A percentile compares a stretch with the other conserved stretches of the same genome.
These are phyloP conservation scores for Hypena proboscidalis DNA, from an alignment of 2,888 invertebrate species.

Conservation along the genomic window DNA sequence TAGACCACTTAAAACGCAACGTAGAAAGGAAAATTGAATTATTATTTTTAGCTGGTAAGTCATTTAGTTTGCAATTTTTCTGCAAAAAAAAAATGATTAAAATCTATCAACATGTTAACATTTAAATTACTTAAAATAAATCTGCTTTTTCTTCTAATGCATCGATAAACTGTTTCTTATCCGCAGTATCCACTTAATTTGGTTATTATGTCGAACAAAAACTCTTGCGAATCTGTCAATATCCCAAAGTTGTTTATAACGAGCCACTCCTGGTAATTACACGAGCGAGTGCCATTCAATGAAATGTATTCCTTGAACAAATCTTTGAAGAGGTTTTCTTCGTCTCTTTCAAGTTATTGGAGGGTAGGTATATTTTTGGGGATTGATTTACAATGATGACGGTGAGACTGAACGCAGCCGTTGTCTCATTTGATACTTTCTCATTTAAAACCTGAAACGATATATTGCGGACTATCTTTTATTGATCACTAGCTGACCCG, in stretches of 20 bases:
- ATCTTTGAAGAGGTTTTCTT: constrained; percentile 60
- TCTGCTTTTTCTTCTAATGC: too few relatives aligned
- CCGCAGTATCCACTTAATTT: constrained; percentile 56
- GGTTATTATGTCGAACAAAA: constrained; percentile 60
- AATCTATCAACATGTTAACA: too few relatives aligned
- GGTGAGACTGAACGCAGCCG: constrained; percentile 51
- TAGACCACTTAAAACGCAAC: too few relatives aligned
- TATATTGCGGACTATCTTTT: constrained; percentile 37
- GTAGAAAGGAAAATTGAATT: too few relatives aligned
- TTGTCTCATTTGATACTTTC: constrained; percentile 45
- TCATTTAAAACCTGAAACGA: constrained; percentile 51
- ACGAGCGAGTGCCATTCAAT: constrained; percentile 48
- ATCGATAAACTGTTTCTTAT: constrained; percentile 59
- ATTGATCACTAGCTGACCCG: constrained; percentile 35
- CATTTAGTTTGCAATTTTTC: too few relatives aligned
- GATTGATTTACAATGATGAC: constrained; percentile 66
- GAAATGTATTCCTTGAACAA: constrained; percentile 52
- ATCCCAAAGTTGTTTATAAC: constrained; percentile 67
- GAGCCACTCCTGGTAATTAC: constrained; percentile 67
- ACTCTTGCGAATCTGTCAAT: constrained; percentile 61
- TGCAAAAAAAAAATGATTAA: too few relatives aligned
- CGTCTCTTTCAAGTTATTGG: constrained; percentile 58
- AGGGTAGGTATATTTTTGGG: constrained; percentile 61
- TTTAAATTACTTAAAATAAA: too few relatives aligned
- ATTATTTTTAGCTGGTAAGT: too few relatives aligned